These are phyloP conservation scores for Arctocebus calabarensis DNA, from an alignment of 2,797 vertebrate genomes.

Conservation along the genomic window DNA sequence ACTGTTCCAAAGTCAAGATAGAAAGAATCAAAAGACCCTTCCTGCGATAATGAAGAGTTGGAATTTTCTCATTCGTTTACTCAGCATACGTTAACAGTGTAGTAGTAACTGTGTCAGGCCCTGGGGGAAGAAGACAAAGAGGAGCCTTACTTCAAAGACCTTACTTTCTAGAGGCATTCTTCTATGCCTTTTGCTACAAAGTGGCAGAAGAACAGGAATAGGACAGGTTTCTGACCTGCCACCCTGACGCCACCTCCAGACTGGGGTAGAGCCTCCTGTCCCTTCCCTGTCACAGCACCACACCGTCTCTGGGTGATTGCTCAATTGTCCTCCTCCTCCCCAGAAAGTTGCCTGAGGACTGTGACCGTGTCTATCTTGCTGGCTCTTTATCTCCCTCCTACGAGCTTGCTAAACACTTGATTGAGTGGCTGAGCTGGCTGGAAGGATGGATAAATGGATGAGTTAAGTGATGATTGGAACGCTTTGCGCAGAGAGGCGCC, in stretches of 20 bases:
- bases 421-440: neutral
- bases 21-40: slow-evolving; percentile 16
- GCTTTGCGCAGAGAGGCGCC: neutral
- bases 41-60: neutral
- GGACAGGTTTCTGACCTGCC: neutral
- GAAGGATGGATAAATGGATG: neutral
- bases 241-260: neutral
- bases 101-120: neutral
- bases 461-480: neutral
- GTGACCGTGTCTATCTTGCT: neutral
- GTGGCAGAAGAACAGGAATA: neutral
- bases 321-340: neutral
- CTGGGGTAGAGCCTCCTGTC: neutral
- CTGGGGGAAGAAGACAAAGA: neutral
- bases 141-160: slow-evolving; percentile 9
- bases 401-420: neutral
- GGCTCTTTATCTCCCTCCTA: neutral
- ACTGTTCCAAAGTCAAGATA: slow-evolving; percentile 8
- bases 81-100: slow-evolving; percentile 50
- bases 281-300: neutral
- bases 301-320: neutral
- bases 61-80: slow-evolving; percentile 50
- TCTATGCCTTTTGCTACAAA: neutral
- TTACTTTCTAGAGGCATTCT: neutral
- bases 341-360: neutral